phyloP scores from a whole-genome alignment of 2,888 invertebrate genomes.

The Zelleria hepariella region DNA sequence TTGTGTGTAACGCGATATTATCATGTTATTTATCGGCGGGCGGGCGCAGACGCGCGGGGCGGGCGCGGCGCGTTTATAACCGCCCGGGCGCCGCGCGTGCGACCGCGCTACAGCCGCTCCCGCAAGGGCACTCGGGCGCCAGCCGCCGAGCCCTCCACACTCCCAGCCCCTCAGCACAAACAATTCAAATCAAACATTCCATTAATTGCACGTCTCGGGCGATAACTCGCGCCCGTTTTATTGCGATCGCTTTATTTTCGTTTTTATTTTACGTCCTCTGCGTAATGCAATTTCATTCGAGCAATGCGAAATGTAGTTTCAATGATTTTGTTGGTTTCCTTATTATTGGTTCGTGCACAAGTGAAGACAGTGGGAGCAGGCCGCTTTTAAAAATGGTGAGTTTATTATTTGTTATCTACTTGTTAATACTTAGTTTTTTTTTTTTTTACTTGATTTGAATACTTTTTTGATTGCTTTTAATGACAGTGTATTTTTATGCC shows the following conservation, averaged over 20 bases:
- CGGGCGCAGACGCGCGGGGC: conserved; percentile 39
- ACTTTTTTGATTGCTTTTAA: neutral
- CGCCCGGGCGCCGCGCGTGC: conserved; percentile 38
- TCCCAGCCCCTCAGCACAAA: conserved; percentile 13
- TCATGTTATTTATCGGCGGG: conserved; percentile 45
- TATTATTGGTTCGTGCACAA: conserved; percentile 57
- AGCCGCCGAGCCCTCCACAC: conserved; percentile 20
- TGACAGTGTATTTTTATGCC: no score
- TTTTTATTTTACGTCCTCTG: conserved; percentile 54
- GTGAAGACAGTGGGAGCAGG: conserved; percentile 41
- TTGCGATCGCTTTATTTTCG: conserved; percentile 53
- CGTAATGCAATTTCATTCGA: conserved; percentile 65
- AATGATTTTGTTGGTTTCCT: conserved; percentile 40
- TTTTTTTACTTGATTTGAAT: neutral
- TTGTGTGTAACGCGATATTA: conserved; percentile 56
- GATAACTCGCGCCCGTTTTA: conserved; percentile 57
- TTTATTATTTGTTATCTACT: conserved; percentile 14
- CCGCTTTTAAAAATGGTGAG: conserved; percentile 43
- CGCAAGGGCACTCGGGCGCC: conserved; percentile 22
- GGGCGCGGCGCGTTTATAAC: conserved; percentile 34
- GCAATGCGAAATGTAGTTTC: conserved; percentile 50
- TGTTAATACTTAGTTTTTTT: neutral
- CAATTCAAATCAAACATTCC: conserved; percentile 53
- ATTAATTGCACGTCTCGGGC: conserved; percentile 56
- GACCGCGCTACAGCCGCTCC: conserved; percentile 10